These are phyloP conservation scores for Tyrophagus putrescentiae DNA, from an alignment of 1,140 invertebrate genomes.

Conservation along the genomic window DNA sequence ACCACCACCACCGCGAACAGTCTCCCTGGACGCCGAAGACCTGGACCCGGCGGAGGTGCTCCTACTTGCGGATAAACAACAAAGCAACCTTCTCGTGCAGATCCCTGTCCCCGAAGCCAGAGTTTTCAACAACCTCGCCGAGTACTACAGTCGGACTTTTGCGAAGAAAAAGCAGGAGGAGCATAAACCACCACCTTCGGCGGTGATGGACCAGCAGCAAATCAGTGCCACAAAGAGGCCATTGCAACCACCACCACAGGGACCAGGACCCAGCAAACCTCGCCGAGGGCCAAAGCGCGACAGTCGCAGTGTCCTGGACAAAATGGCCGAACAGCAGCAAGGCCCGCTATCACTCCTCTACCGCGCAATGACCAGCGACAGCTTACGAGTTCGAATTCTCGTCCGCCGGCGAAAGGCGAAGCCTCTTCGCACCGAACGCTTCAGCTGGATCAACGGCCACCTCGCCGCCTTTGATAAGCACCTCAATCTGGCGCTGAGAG, in stretches of 20 bases:
- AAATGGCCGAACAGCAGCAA: neutral
- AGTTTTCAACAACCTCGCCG: slow-evolving; percentile 12
- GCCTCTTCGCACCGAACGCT: neutral
- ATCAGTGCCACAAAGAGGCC: too few species aligned
- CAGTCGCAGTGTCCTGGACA: neutral
- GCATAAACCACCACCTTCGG: neutral
- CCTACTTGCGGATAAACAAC: too few species aligned
- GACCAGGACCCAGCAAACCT: too few species aligned
- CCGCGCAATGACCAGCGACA: neutral
- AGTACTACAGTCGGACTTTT: slow-evolving; percentile 16
- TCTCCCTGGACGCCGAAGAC: too few species aligned
- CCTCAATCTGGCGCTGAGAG: slow-evolving; percentile 73
- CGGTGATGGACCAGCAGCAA: neutral
- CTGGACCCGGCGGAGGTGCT: too few species aligned
- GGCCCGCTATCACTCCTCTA: slow-evolving; percentile 8
- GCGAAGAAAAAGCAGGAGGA: neutral
- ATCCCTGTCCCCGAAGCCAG: slow-evolving; percentile 2
- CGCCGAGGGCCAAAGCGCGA: neutral
- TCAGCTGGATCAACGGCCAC: slow-evolving; percentile 43
- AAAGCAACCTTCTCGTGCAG: too few species aligned
- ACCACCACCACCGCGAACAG: too few species aligned
- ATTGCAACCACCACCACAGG: too few species aligned
- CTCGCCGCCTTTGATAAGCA: slow-evolving; percentile 82
- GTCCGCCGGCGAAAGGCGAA: neutral
- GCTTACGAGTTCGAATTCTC: slow-evolving; percentile 4